Base-by-base conservation (phyloP, 2,888 invertebrate species). In the Petrolisthes manimaculis region DNA sequence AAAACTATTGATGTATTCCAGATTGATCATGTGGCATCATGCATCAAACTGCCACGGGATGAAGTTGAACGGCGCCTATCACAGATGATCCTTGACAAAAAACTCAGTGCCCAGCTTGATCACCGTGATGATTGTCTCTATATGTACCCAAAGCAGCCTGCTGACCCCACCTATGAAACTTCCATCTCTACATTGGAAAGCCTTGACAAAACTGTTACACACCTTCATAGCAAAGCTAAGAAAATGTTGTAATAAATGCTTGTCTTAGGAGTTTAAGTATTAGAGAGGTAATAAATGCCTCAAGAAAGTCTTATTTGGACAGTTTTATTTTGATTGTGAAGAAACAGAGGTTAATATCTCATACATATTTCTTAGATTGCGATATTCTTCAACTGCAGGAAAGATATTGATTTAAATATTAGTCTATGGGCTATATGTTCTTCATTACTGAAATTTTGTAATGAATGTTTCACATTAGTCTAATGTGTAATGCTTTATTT, bases 61-160 rank as follows among this genome's bases (percentile, higher is more conserved):
- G 89, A 89, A 24, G 84, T 89, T 3, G 89, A 89, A 75, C 69
- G 86, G 51, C 54, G 89, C 51, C 37, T 89, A 8, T 89, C 89
- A 12, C 89, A 89, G 79, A 37, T 37, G 37, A 37, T 37, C 37
- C 37, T 37, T 2, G 37, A 37, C 37, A 37, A 2, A 37, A 0
- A 80, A 14, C 79, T 89, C 61, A 86, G 81, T 54, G 89, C 86
- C 75, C 86, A 89, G 86, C 84, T 89, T 8, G 89, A 89, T 55
- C 89, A 89, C 56, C 86, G 89, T 51, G 89, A 89, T 37, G 84
- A 89, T 74, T 89, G 89, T 55, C 84, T 89, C 53, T 89, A 89
- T 51, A 80, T 89, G 4, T 89, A 89, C 74, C 80, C 75, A 51
- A 51, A 71, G 5, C 84, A 80, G 56, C 84, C 80, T 9, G 69